Conservation (phyloP, 2,113 vertebrate genomes). For the Nipponia nippon region DNA sequence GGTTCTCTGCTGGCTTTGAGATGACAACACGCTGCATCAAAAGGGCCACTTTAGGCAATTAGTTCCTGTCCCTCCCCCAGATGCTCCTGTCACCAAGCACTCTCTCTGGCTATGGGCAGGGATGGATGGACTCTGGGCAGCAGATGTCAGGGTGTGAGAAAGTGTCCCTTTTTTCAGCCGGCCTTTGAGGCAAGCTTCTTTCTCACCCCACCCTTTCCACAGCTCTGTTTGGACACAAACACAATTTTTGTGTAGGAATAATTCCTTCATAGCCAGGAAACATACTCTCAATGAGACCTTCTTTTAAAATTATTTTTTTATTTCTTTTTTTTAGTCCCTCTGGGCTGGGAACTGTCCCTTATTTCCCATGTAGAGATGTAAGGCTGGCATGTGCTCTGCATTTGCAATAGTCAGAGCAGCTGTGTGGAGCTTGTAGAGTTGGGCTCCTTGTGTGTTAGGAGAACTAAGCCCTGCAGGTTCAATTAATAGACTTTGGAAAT, state of each 20-base stretch:
- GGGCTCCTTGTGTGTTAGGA: not conserved
- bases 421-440: not conserved
- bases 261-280: conserved; percentile 7
- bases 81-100: not conserved
- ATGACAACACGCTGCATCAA: not conserved
- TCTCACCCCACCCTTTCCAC: conserved; percentile 5
- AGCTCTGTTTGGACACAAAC: not conserved
- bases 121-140: not conserved
- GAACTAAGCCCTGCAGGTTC: not conserved
- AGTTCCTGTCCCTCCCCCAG: not conserved
- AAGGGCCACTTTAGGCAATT: not conserved
- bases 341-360: not conserved
- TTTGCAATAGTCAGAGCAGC: not conserved
- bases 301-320: not conserved
- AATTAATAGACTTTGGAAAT: conserved; percentile 11
- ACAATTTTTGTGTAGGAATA: not conserved
- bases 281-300: not conserved
- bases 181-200: not conserved
- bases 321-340: not conserved
- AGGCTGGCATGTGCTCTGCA: not conserved
- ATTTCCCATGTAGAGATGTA: not conserved
- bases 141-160: conserved; percentile 2
- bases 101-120: not conserved
- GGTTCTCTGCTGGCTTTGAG: not conserved
- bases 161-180: not conserved